Percentiles rank a stretch among this genome's conserved stretches.
phyloP scores from a whole-genome alignment of 1,140 invertebrate species.

The Drosophila kurseongensis region DNA sequence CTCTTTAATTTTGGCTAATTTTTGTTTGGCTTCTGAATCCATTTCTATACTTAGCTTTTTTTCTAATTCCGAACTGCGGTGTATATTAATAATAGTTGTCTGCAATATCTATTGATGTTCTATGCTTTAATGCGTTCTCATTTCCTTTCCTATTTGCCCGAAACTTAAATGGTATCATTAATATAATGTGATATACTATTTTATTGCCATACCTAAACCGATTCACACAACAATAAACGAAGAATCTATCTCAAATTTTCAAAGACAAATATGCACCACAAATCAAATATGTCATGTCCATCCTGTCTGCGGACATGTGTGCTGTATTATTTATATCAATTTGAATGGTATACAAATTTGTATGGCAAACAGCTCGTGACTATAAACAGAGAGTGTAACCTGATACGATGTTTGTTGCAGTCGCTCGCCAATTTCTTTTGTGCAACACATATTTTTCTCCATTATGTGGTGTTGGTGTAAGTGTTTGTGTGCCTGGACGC shows the following conservation, averaged over 20 bases:
- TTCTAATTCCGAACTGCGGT: too few species aligned
- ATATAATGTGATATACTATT: slow-evolving; percentile 31
- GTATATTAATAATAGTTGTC: background rate
- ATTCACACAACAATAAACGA: slow-evolving; percentile 28
- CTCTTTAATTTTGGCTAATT: too few species aligned
- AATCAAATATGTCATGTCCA: slow-evolving; percentile 16
- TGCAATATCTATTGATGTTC: too few species aligned
- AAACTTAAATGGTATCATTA: background rate
- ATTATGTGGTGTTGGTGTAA: slow-evolving; percentile 5
- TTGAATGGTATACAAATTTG: slow-evolving; percentile 65
- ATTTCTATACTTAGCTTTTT: too few species aligned
- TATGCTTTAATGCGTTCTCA: too few species aligned
- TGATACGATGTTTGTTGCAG: slow-evolving; percentile 52
- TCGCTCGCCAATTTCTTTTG: slow-evolving; percentile 53
- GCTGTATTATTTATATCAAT: slow-evolving; percentile 72
- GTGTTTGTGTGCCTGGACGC: slow-evolving; percentile 19
- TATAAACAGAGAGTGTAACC: slow-evolving; percentile 47
- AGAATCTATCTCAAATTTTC: slow-evolving; percentile 34
- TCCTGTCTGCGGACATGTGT: slow-evolving; percentile 15
- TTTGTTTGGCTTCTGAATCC: too few species aligned
- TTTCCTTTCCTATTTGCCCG: background rate
- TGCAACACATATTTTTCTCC: slow-evolving; percentile 26
- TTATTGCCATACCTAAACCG: slow-evolving; percentile 14
- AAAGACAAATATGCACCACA: slow-evolving; percentile 45
- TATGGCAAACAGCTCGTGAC: slow-evolving; percentile 43